These are phyloP conservation scores for Apeltes quadracus DNA, from an alignment of 2,113 vertebrate genomes.

Conservation along the genomic window DNA sequence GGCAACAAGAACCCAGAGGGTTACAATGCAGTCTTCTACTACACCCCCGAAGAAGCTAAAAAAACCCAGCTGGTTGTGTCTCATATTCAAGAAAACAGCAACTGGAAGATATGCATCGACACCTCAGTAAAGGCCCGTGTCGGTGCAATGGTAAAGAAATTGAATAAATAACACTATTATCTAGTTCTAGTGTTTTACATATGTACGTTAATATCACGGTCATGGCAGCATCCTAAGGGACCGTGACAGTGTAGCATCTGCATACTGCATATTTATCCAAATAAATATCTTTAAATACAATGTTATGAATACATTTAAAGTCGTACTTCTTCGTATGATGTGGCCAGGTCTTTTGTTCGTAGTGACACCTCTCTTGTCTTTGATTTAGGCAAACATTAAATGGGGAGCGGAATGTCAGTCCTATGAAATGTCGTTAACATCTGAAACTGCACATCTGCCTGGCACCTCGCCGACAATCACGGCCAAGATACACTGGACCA, in stretches of 20 bases:
- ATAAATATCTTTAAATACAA: not conserved
- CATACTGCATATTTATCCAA: not conserved
- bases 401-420: slow-evolving; percentile 82
- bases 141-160: slow-evolving; percentile 61
- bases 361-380: slow-evolving; percentile 32
- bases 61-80: slow-evolving; percentile 73
- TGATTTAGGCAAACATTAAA: slow-evolving; percentile 70
- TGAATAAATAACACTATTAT: not conserved
- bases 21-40: slow-evolving; percentile 68
- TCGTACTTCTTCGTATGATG: not conserved
- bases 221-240: not conserved
- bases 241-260: not conserved
- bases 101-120: slow-evolving; percentile 81
- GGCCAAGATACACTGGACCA: slow-evolving; percentile 69
- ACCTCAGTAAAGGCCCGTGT: slow-evolving; percentile 21
- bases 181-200: not conserved
- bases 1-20: slow-evolving; percentile 64
- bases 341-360: slow-evolving; percentile 8
- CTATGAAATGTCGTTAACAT: slow-evolving; percentile 70
- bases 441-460: slow-evolving; percentile 34
- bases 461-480: slow-evolving; percentile 56
- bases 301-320: not conserved
- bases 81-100: slow-evolving; percentile 69
- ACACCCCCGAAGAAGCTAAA: slow-evolving; percentile 46
- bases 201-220: not conserved